Base-by-base conservation (phyloP, 2,113 vertebrate species). In the Serinus canaria region DNA sequence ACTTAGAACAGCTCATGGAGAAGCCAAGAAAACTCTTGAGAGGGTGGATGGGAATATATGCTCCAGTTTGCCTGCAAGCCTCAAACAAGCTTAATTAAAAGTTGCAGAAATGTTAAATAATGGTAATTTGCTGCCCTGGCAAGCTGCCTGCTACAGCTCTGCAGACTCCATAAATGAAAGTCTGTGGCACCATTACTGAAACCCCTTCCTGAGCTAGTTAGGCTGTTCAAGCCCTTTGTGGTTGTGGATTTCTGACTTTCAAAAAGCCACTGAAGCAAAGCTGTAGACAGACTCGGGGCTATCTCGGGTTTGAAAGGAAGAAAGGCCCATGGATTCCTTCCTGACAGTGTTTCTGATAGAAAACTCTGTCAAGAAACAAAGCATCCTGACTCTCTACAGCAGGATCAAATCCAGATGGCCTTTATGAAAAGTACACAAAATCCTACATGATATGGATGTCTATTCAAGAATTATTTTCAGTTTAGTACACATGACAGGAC, bases 401-500 rank as follows among this genome's bases (percentile, higher is more conserved):
- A 63, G 67, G 88, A 97, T 97, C 94, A 96, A 96, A 94, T 96
- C 97, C 96, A 97, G 96, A 97, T 96, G 96, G 92, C 5, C 0
- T 52, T 95, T 86, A 92, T 76, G 87, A 92, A 89, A 95, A 96
- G 94, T 89, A 91, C 83, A 97, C 87, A 92, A 91, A 97, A 95
- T 80, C 91, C 94, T 94, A 86, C 78, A 95, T 44, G 86, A 96
- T 97, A 95, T 63, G 95, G 94, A 94, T 94, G 96, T 74, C 96
- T 94, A 87, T 50, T 96, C 81, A 95, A 95, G 86, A 97, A 97
- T 95, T 97, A 96, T 94, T 95, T 97, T 85, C 93, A 92, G 85
- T 95, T 96, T 97, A 97, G 97, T 95, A 94, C 80, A 96, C 73
- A 97, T 37, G 49, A 97, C 95, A 95, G 91, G 94, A 97, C 91